Conservation (phyloP, 2,888 invertebrate species). For the Tridacna crocea region DNA sequence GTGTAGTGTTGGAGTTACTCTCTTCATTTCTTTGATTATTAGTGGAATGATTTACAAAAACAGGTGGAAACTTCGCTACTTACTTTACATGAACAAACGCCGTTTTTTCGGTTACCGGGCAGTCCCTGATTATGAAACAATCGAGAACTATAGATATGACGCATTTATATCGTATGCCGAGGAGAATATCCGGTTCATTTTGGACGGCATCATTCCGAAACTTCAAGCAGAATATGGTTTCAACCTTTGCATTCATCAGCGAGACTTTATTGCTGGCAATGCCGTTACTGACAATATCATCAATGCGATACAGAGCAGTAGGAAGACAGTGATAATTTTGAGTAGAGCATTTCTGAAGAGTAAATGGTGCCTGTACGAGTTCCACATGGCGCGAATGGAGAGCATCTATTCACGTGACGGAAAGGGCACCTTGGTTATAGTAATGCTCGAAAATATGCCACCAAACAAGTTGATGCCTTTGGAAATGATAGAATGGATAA, state of each 20-base stretch:
- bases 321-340: slow-evolving; percentile 63
- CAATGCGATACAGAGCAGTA: slow-evolving; percentile 62
- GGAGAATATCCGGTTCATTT: slow-evolving; percentile 36
- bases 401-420: slow-evolving; percentile 43
- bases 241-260: slow-evolving; percentile 60
- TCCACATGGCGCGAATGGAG: slow-evolving; percentile 64
- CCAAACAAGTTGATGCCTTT: slow-evolving; percentile 17
- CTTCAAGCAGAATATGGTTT: slow-evolving; percentile 38
- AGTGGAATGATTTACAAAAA: slow-evolving; percentile 44
- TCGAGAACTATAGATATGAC: slow-evolving; percentile 47
- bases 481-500: slow-evolving; percentile 32
- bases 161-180: slow-evolving; percentile 60
- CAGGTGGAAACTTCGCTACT: slow-evolving; percentile 58
- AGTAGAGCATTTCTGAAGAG: slow-evolving; percentile 56
- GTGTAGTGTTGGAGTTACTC: background rate
- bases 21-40: slow-evolving; percentile 26
- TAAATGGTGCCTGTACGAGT: slow-evolving; percentile 68
- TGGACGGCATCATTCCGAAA: slow-evolving; percentile 17
- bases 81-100: slow-evolving; percentile 38
- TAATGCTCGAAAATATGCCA: slow-evolving; percentile 24
- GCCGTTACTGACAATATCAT: slow-evolving; percentile 62
- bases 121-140: background rate
- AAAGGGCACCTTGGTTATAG: background rate
- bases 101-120: slow-evolving; percentile 27
- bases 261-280: slow-evolving; percentile 63